Evolutionary conservation across 2,888 invertebrate genomes (phyloP).

Genomic region (Tubulanus polymorphus): DNA sequence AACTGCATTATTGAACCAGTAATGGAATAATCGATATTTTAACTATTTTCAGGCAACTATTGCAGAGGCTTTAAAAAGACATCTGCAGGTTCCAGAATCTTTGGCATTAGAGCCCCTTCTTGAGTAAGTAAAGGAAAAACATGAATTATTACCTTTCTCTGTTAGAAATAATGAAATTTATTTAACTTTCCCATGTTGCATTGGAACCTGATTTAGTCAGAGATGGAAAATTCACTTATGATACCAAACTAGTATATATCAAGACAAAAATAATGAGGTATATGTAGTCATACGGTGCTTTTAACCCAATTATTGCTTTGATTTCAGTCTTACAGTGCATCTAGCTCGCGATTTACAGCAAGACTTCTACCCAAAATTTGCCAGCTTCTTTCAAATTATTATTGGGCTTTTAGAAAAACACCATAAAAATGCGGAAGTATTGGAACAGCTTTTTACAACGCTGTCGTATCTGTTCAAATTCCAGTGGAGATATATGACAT

Average conservation of each 20-base stretch:
- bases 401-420: conserved; percentile 66
- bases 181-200: neutral
- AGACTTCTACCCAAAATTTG: conserved; percentile 85
- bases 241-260: neutral
- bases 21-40: too few species aligned
- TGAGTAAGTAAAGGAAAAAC: conserved; percentile 64
- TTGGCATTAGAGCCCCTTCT: conserved; percentile 75
- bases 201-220: neutral
- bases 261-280: conserved; percentile 6
- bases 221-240: neutral
- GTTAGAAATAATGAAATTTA: too few species aligned
- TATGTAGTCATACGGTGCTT: neutral
- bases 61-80: conserved; percentile 66
- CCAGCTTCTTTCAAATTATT: conserved; percentile 69
- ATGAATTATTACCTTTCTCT: neutral
- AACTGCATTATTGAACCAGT: too few species aligned
- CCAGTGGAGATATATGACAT: conserved; percentile 76
- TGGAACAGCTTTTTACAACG: conserved; percentile 82
- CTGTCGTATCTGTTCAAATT: conserved; percentile 88
- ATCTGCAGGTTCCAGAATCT: conserved; percentile 68
- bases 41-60: conserved; percentile 60
- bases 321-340: conserved; percentile 72
- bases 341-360: conserved; percentile 80
- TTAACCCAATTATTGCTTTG: conserved; percentile 19
- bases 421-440: conserved; percentile 71